Conservation (phyloP, 2,113 vertebrate genomes). For the Oriolus oriolus region DNA sequence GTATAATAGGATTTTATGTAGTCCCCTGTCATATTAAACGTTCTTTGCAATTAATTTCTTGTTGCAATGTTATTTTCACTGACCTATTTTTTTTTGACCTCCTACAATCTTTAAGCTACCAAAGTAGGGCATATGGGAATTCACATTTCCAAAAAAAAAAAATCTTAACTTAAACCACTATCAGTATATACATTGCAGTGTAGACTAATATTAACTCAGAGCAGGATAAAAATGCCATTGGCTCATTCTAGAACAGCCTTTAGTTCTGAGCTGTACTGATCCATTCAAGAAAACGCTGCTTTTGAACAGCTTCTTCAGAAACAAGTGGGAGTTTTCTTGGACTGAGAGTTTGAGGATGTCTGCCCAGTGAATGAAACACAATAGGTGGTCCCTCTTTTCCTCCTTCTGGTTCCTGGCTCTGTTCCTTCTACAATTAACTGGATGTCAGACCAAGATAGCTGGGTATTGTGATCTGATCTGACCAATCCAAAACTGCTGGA, state of each 20-base stretch:
- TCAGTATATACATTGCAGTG: not conserved
- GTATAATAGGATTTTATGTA: constrained; percentile 79
- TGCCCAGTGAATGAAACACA: not conserved
- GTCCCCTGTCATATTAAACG: constrained; percentile 82
- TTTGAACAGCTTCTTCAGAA: not conserved
- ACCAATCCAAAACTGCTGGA: not conserved
- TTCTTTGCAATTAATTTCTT: constrained; percentile 81
- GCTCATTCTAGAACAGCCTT: not conserved
- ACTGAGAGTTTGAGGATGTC: not conserved
- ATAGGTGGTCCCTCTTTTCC: not conserved
- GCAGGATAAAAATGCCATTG: not conserved
- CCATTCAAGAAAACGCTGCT: not conserved
- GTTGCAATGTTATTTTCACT: constrained; percentile 79
- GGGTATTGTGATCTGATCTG: not conserved
- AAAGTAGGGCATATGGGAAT: constrained; percentile 65
- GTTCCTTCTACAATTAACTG: not conserved
- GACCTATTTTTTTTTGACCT: constrained; percentile 79
- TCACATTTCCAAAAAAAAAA: constrained; percentile 9
- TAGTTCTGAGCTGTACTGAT: not conserved
- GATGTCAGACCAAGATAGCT: not conserved
- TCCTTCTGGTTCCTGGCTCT: not conserved
- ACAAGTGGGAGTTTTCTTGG: constrained; percentile 21
- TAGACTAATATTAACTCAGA: not conserved
- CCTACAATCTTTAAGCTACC: constrained; percentile 72
- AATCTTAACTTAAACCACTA: not conserved